These are phyloP conservation scores for Ectobius pallidus DNA, from an alignment of 2,888 invertebrate species.

Conservation along the genomic window DNA sequence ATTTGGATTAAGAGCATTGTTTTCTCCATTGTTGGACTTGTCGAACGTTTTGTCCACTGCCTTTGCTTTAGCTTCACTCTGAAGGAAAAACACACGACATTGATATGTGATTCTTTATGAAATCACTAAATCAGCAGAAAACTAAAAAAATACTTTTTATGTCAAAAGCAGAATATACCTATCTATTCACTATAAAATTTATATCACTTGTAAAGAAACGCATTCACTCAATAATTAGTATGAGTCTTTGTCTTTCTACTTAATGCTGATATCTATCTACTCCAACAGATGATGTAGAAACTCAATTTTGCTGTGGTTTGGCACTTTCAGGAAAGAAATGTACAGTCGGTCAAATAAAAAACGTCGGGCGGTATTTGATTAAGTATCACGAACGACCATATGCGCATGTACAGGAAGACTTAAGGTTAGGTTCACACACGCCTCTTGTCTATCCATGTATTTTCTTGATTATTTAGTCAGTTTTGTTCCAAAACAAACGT, in stretches of 20 bases:
- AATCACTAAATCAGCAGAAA: background rate
- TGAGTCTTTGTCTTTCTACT: background rate
- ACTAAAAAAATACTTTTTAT: background rate
- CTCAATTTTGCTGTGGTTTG: too few species aligned
- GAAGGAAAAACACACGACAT: background rate
- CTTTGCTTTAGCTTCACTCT: background rate
- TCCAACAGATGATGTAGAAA: too few species aligned
- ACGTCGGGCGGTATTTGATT: too few species aligned
- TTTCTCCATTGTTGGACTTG: background rate
- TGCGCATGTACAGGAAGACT: too few species aligned
- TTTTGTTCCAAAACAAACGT: too few species aligned
- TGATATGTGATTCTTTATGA: background rate
- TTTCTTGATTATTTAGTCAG: too few species aligned
- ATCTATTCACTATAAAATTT: background rate
- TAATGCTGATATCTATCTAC: background rate
- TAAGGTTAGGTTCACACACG: too few species aligned
- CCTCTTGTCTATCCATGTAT: too few species aligned
- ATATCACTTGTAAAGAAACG: background rate
- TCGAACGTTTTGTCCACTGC: conserved; percentile 10
- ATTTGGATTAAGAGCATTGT: background rate
- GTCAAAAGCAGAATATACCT: too few species aligned
- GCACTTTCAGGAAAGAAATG: too few species aligned
- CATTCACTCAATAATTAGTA: background rate
- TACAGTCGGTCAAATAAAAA: too few species aligned
- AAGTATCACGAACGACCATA: too few species aligned